These are phyloP conservation scores for Zoanthus gigantus DNA, from an alignment of 92 coral and sea anemone genomes.

Conservation along the genomic window DNA sequence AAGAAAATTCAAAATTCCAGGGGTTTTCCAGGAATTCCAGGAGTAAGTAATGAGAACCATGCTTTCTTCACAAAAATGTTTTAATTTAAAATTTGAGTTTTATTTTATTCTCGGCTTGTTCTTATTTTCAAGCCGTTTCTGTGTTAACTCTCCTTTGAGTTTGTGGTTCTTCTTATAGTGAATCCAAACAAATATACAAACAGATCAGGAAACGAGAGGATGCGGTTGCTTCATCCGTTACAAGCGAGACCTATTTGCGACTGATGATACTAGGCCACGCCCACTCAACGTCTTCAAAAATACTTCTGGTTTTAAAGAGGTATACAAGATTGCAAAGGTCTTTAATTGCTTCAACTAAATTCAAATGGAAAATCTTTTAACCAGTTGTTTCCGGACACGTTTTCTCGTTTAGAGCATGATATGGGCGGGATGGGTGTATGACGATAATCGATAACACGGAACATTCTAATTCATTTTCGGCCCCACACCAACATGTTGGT, in stretches of 20 bases:
- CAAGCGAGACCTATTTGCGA: neutral
- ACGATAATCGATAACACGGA: neutral
- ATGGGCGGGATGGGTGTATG: neutral
- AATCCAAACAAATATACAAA: too few relatives aligned
- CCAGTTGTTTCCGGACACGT: neutral
- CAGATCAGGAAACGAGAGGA: neutral
- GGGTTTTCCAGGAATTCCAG: too few relatives aligned
- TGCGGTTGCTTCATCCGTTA: neutral
- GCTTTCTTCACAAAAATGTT: too few relatives aligned
- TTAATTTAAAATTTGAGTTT: too few relatives aligned
- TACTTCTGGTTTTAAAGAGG: neutral
- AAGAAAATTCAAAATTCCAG: too few relatives aligned
- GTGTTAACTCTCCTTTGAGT: too few relatives aligned
- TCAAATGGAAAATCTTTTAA: neutral
- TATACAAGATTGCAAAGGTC: neutral
- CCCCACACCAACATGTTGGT: neutral
- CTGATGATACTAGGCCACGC: neutral
- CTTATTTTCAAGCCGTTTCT: neutral
- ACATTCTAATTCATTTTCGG: neutral
- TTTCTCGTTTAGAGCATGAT: neutral
- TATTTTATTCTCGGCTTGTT: too few relatives aligned
- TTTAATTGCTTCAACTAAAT: neutral
- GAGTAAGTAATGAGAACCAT: too few relatives aligned
- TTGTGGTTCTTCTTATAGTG: neutral
- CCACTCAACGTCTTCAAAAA: neutral